Conservation (phyloP, 2,888 invertebrate genomes). For the Rhodophaea formosa region DNA sequence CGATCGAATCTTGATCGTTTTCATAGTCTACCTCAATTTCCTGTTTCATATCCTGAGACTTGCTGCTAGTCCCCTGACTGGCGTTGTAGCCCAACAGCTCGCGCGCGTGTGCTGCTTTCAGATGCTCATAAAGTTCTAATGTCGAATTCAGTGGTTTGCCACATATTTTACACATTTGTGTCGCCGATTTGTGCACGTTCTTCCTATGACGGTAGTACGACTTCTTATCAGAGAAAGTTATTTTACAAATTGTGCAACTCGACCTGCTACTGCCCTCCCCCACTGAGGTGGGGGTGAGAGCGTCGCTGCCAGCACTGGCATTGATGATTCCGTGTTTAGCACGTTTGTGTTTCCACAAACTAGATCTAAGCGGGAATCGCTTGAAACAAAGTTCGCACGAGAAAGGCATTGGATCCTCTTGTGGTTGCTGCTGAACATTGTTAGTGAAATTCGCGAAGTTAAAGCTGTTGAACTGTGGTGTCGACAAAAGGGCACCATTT, state of each 20-base stretch:
- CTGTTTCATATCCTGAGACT: conserved; percentile 53
- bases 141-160: conserved; percentile 83
- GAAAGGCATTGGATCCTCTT: conserved; percentile 55
- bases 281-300: conserved; percentile 34
- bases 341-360: conserved; percentile 76
- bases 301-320: conserved; percentile 46
- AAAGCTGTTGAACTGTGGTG: conserved; percentile 77
- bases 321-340: conserved; percentile 75
- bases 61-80: conserved; percentile 59
- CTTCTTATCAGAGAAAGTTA: conserved; percentile 82
- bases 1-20: conserved; percentile 57
- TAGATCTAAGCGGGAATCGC: conserved; percentile 68
- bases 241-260: conserved; percentile 83
- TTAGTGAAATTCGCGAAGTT: conserved; percentile 63
- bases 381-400: conserved; percentile 74
- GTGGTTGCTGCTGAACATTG: conserved; percentile 42
- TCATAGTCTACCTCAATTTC: conserved; percentile 64
- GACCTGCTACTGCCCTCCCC: conserved; percentile 59
- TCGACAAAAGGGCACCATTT: conserved; percentile 65
- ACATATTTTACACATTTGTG: conserved; percentile 83
- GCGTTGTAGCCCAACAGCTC: conserved; percentile 74
- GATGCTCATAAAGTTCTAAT: conserved; percentile 83
- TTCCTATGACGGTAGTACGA: conserved; percentile 82
- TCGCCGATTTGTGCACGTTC: conserved; percentile 74
- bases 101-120: conserved; percentile 81